Percentiles rank a stretch among this genome's conserved stretches.
These are phyloP conservation scores for Drosophila paramelanica DNA, from an alignment of 2,888 invertebrate genomes.

Conservation along the genomic window DNA sequence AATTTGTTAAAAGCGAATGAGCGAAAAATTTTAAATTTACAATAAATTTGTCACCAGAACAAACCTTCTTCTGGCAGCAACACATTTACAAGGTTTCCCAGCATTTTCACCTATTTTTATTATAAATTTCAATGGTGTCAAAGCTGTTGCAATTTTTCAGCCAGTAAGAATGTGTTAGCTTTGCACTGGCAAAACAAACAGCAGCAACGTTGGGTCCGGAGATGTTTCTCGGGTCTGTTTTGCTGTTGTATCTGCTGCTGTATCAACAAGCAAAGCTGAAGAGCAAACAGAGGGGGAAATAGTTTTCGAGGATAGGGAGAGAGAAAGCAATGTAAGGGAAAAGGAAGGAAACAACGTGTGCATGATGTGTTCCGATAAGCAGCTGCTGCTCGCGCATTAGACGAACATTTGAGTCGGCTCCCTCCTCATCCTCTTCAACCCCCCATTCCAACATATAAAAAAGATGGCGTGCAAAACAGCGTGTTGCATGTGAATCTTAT, in stretches of 20 bases:
- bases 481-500: constrained; percentile 36
- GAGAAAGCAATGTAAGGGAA: background rate
- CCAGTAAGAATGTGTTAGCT: constrained; percentile 29
- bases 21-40: too few relatives aligned
- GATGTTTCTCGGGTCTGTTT: constrained; percentile 6
- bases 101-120: constrained; percentile 2
- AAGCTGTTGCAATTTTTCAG: constrained; percentile 35
- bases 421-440: background rate
- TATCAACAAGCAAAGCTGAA: constrained; percentile 42
- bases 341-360: constrained; percentile 25
- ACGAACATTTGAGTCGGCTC: constrained; percentile 1
- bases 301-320: background rate
- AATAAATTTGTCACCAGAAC: background rate
- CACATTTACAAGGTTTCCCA: background rate
- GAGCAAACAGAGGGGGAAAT: constrained; percentile 16
- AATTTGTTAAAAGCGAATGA: background rate
- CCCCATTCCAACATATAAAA: constrained; percentile 12
- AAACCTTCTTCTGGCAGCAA: background rate
- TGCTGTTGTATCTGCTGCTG: constrained; percentile 40
- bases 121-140: constrained; percentile 40
- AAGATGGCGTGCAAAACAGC: constrained; percentile 49
- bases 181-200: constrained; percentile 23
- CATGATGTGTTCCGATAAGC: constrained; percentile 53
- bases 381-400: constrained; percentile 48
- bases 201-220: background rate